Conservation (phyloP, 2,113 vertebrate species). For the Brienomyrus brachyistius region DNA sequence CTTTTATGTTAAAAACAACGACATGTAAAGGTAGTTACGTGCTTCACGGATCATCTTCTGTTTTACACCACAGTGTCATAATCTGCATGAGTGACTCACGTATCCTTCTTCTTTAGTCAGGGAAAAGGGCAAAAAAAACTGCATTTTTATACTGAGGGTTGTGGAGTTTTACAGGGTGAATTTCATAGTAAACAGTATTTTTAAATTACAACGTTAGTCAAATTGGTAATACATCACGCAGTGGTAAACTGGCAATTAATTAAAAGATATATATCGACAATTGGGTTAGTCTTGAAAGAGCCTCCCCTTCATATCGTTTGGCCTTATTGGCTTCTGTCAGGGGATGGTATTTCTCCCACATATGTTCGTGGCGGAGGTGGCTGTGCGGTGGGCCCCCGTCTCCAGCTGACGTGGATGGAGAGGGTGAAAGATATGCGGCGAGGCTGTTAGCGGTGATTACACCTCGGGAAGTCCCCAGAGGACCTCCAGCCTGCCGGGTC, state of each 20-base stretch:
- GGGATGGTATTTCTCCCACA: conserved; percentile 62
- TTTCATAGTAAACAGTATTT: not conserved
- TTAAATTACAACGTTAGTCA: not conserved
- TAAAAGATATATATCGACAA: conserved; percentile 12
- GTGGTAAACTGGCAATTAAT: conserved; percentile 1
- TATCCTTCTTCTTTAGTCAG: not conserved
- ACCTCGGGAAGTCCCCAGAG: conserved; percentile 7
- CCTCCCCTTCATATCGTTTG: conserved; percentile 52
- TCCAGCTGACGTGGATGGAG: conserved; percentile 36
- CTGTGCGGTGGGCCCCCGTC: conserved; percentile 44
- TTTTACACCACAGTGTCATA: conserved; percentile 32
- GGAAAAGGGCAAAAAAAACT: not conserved
- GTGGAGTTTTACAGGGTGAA: not conserved
- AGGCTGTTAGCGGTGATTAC: conserved; percentile 40
- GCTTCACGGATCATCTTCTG: conserved; percentile 33
- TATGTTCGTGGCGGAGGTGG: conserved; percentile 60
- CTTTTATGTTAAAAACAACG: conserved; percentile 26
- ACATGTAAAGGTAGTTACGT: conserved; percentile 26
- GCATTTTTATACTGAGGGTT: not conserved
- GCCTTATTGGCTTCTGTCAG: conserved; percentile 51
- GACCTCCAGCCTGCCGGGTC: not conserved
- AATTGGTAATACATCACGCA: not conserved
- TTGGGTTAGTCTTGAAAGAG: not conserved
- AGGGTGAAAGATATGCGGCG: conserved; percentile 33
- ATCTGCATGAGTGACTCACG: conserved; percentile 5